Evolutionary conservation across 2,888 invertebrate species (phyloP).

Genomic region (Aporophyla lueneburgensis): DNA sequence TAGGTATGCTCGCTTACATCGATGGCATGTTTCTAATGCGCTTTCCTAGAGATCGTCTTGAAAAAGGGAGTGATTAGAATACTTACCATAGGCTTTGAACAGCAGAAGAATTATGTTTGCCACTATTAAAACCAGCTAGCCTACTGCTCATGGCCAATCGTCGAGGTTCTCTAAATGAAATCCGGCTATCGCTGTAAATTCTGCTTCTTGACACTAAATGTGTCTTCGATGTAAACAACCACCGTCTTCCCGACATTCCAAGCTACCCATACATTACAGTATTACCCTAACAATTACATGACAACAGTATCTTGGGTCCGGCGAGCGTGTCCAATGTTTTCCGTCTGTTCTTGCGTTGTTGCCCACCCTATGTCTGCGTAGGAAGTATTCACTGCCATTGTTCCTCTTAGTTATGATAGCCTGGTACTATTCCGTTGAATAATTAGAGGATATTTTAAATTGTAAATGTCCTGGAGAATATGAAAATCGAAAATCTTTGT

Average conservation of each 20-base stretch:
- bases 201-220: background rate
- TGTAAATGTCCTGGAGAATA: constrained; percentile 37
- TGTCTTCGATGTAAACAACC: background rate
- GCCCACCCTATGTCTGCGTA: constrained; percentile 79
- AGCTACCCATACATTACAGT: constrained; percentile 32
- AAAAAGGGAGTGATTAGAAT: background rate
- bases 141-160: background rate
- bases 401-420: constrained; percentile 59
- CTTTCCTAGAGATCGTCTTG: background rate
- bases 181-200: background rate
- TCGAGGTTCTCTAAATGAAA: background rate
- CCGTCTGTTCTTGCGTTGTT: constrained; percentile 82
- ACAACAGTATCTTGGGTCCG: constrained; percentile 66
- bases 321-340: constrained; percentile 84
- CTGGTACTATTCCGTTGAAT: constrained; percentile 56
- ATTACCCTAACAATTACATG: constrained; percentile 55
- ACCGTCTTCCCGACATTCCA: constrained; percentile 12
- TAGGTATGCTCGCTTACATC: background rate
- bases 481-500: constrained; percentile 11
- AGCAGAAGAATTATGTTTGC: background rate
- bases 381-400: constrained; percentile 76
- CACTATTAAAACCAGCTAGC: background rate
- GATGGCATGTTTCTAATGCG: background rate
- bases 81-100: background rate
- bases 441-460: constrained; percentile 54